Conservation (phyloP, 2,888 invertebrate genomes). For the Gerris lacustris region DNA sequence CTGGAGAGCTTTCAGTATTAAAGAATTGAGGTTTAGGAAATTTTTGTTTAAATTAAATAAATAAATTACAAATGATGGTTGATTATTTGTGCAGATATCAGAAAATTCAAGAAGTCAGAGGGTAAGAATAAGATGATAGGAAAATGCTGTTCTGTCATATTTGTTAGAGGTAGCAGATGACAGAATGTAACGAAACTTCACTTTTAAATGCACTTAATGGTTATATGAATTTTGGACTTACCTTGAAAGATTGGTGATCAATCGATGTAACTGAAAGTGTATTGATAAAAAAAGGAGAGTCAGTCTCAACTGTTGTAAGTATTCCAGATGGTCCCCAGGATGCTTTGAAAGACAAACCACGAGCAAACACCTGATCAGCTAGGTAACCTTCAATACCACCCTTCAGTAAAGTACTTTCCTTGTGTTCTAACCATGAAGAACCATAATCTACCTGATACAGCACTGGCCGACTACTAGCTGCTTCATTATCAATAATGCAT, state of each 20-base stretch:
- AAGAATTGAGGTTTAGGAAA: no score
- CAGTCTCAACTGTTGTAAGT: background rate
- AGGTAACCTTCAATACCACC: background rate
- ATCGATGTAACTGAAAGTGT: background rate
- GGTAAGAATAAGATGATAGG: no score
- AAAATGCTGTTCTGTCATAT: no score
- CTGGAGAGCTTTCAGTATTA: no score
- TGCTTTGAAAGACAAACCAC: background rate
- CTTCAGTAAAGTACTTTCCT: background rate
- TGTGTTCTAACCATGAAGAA: background rate
- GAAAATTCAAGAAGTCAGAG: no score
- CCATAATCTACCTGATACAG: background rate
- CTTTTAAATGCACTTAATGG: no score
- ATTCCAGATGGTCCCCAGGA: background rate
- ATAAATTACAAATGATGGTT: no score
- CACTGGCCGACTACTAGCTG: background rate
- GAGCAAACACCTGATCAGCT: background rate
- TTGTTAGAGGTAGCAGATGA: no score
- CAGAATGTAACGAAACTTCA: no score
- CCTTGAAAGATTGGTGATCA: constrained; percentile 10
- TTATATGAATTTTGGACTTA: constrained; percentile 1
- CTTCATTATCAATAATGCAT: background rate
- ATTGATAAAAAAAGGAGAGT: constrained; percentile 9
- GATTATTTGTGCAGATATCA: no score
- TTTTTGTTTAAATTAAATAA: no score